Conservation (phyloP, 2,113 vertebrate genomes). For the Illadopsis cleaveri region DNA sequence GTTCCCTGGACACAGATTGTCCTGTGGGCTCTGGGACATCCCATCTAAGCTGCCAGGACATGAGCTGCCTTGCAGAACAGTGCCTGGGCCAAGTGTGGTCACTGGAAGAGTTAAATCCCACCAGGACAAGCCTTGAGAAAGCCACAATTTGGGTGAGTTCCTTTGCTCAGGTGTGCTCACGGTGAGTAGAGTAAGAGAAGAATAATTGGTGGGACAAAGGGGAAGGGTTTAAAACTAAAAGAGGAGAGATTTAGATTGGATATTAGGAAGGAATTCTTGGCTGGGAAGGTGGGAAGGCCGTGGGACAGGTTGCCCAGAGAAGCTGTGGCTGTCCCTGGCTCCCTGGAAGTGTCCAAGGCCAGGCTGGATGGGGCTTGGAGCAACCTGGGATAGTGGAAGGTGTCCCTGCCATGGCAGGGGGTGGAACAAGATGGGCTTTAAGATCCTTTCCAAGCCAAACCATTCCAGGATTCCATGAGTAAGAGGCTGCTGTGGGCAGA, state of each 20-base stretch:
- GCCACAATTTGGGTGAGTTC: rapidly evolving
- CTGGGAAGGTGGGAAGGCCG: rapidly evolving
- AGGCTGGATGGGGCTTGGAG: background rate
- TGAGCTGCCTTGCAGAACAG: background rate
- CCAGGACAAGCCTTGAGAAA: background rate
- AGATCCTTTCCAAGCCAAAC: background rate
- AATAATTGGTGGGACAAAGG: background rate
- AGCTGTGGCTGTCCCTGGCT: background rate
- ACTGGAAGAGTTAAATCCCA: background rate
- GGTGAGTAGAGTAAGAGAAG: rapidly evolving
- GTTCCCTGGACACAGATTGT: background rate
- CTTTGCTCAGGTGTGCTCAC: background rate
- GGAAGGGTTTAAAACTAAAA: too few relatives aligned
- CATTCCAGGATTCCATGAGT: rapidly evolving
- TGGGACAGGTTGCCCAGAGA: background rate
- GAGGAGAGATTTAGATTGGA: background rate
- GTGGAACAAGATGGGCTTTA: rapidly evolving
- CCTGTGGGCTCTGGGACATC: background rate
- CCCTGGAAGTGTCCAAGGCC: background rate
- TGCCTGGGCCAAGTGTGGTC: background rate
- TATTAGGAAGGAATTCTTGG: rapidly evolving
- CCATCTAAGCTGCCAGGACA: background rate
- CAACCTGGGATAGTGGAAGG: rapidly evolving
- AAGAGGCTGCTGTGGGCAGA: background rate
- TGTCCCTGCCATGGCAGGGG: background rate